These are phyloP conservation scores for Anhinga anhinga DNA, from an alignment of 2,113 vertebrate species.

Conservation along the genomic window DNA sequence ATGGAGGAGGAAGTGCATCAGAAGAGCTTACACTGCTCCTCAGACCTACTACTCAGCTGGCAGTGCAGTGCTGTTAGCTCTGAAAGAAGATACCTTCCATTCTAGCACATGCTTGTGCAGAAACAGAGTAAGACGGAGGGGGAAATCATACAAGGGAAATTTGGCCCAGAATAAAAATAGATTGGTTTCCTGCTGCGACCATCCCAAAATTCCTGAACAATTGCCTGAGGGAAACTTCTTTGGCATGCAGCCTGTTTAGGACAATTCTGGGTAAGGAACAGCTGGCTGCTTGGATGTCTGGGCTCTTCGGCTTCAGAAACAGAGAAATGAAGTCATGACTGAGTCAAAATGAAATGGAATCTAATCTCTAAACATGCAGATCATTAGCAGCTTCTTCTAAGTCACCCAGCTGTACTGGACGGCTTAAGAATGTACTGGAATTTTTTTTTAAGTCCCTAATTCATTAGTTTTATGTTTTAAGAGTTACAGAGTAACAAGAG, in stretches of 20 bases:
- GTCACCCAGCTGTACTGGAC: neutral
- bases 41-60: neutral
- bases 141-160: neutral
- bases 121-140: neutral
- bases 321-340: neutral
- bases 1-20: neutral
- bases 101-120: neutral
- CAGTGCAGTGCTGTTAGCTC: neutral
- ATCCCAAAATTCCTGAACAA: slow-evolving; percentile 45
- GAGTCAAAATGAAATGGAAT: neutral
- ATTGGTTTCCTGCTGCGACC: neutral
- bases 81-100: neutral
- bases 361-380: neutral
- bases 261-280: neutral
- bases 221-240: neutral
- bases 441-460: neutral
- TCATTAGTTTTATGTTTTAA: neutral
- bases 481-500: neutral
- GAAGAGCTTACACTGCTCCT: neutral
- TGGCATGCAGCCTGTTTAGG: neutral
- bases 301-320: neutral
- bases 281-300: neutral
- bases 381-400: neutral
- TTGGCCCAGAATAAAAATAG: slow-evolving; percentile 19
- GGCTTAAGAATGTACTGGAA: neutral